phyloP scores from a whole-genome alignment of 1,140 invertebrate species.

The Drosophila nigromelanica region DNA sequence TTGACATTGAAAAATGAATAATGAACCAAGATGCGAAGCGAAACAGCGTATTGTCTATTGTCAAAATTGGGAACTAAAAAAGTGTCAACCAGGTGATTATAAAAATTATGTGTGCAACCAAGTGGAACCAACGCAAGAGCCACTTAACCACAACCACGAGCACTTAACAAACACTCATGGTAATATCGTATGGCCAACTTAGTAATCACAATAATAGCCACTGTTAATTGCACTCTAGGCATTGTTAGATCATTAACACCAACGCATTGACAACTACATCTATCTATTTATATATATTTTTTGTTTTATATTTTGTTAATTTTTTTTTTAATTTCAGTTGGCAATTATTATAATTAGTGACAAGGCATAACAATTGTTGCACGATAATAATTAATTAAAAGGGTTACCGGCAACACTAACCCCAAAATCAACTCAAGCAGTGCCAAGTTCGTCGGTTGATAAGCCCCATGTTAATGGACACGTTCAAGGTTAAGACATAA shows the following conservation, averaged over 20 bases:
- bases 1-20: slow-evolving; percentile 42
- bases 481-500: slow-evolving; percentile 20
- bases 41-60: background rate
- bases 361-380: slow-evolving; percentile 61
- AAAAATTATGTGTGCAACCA: slow-evolving; percentile 36
- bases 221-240: slow-evolving; percentile 50
- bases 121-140: slow-evolving; percentile 37
- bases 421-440: slow-evolving; percentile 49
- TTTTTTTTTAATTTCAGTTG: slow-evolving; percentile 18
- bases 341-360: slow-evolving; percentile 73
- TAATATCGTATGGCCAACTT: slow-evolving; percentile 29
- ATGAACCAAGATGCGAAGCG: slow-evolving; percentile 13
- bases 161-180: slow-evolving; percentile 54
- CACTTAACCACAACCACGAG: slow-evolving; percentile 38
- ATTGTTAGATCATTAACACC: slow-evolving; percentile 70
- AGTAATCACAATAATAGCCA: slow-evolving; percentile 35
- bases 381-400: slow-evolving; percentile 46
- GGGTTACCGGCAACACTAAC: slow-evolving; percentile 41
- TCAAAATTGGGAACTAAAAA: slow-evolving; percentile 18
- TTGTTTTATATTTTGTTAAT: slow-evolving; percentile 8
- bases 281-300: slow-evolving; percentile 11
- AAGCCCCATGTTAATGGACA: slow-evolving; percentile 25
- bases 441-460: slow-evolving; percentile 27
- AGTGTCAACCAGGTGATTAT: slow-evolving; percentile 43
- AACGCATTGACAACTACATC: slow-evolving; percentile 54